These are phyloP conservation scores for Sitophilus oryzae DNA, from an alignment of 1,140 invertebrate species.

Conservation along the genomic window DNA sequence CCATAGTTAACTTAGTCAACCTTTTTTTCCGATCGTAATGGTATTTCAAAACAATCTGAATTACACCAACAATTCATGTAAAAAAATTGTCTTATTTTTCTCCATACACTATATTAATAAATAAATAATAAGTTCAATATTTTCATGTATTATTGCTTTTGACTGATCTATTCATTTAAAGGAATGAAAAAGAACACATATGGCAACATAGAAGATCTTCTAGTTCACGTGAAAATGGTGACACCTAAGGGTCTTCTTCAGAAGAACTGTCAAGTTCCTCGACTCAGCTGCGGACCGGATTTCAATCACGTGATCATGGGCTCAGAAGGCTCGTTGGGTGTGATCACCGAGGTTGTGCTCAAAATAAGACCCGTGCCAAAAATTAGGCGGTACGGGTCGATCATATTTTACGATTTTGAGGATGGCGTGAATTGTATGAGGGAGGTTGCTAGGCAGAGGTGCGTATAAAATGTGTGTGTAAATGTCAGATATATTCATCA, in stretches of 20 bases:
- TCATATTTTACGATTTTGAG: constrained; percentile 92
- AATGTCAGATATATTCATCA: no score
- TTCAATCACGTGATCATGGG: constrained; percentile 95
- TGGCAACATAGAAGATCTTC: constrained; percentile 94
- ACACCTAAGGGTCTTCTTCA: constrained; percentile 80
- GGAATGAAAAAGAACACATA: constrained; percentile 99
- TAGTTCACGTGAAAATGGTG: constrained; percentile 86
- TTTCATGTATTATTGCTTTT: no score
- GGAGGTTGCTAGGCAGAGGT: constrained; percentile 62
- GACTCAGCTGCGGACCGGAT: constrained; percentile 92
- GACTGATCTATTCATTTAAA: no score
- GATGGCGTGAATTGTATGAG: constrained; percentile 81
- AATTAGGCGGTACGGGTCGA: constrained; percentile 81
- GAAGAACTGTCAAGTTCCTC: constrained; percentile 75
- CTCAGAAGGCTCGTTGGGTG: constrained; percentile 92
- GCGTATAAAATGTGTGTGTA: no score
- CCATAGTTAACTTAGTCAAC: no score
- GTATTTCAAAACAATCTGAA: no score
- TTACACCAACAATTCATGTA: no score
- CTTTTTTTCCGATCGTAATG: no score
- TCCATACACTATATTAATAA: no score
- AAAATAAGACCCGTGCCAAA: constrained; percentile 89
- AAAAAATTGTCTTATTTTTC: no score
- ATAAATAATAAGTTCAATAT: no score
- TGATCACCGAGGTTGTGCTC: constrained; percentile 88